Evolutionary conservation across 2,113 vertebrate genomes (phyloP).

Genomic region (Tragelaphus scriptus): DNA sequence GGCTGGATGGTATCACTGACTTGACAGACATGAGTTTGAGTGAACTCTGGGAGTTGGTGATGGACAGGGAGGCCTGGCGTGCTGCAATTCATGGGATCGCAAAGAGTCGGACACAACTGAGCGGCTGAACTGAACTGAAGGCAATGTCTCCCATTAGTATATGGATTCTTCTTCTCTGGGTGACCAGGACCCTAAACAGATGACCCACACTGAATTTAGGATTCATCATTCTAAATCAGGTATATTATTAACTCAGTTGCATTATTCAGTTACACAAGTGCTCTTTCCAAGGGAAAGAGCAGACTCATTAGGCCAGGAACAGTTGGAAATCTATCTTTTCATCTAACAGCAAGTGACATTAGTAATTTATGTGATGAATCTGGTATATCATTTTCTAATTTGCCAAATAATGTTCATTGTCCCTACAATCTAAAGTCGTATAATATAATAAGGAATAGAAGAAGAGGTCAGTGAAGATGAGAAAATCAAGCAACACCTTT

Average conservation of each 20-base stretch:
- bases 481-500: background rate
- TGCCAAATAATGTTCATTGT: background rate
- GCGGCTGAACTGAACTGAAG: too few relatives aligned
- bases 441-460: background rate
- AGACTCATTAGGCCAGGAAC: too few relatives aligned
- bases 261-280: background rate
- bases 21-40: too few relatives aligned
- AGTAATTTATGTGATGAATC: background rate
- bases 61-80: too few relatives aligned
- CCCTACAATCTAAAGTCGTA: background rate
- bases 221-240: background rate
- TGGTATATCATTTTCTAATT: background rate
- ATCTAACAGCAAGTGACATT: too few relatives aligned
- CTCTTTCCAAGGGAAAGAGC: background rate
- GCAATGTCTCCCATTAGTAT: fast-evolving
- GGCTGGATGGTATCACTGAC: too few relatives aligned
- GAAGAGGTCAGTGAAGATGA: background rate
- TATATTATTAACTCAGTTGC: background rate
- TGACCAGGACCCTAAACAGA: background rate
- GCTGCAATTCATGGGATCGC: too few relatives aligned
- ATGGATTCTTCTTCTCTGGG: fast-evolving
- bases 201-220: background rate
- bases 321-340: background rate
- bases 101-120: too few relatives aligned
- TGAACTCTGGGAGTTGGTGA: too few relatives aligned